Base-by-base conservation (phyloP, 2,797 vertebrate genomes). In the Phataginus tetradactyla region DNA sequence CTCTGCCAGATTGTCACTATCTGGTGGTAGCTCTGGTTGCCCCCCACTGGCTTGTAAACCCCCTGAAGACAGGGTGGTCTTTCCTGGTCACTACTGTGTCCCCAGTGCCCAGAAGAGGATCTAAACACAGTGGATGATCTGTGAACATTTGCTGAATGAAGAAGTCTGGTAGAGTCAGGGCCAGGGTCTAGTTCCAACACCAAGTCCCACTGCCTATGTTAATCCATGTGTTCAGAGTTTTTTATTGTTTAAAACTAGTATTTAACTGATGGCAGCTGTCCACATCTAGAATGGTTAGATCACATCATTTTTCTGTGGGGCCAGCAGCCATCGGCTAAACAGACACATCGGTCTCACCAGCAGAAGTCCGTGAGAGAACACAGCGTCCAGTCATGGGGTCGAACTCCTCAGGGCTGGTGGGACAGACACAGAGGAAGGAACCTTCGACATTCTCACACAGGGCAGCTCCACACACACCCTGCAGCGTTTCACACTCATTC, bases 391-490 rank as follows among this genome's bases (percentile, higher is more conserved):
- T 98, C 74, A 92, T 81, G 1, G 98, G 93, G 87, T 99, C 98
- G n/a, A 99, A 99, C 86, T 99, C 99, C 12, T 99, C 98, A 2
- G 98, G 98, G 2, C 85, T 94, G 12, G 94, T 96, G n/a, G 99
- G 99, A 88, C 99, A 99, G 85, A 99, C 99, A 74, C 99, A 99
- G 81, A 98, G 98, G 98, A 99, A 99, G 95, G 99, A 99, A 13
- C 99, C 99, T 49, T 99, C 98, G 0, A 99, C 98, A 4, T 99
- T 99, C 97, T 99, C 99, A 78, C 99, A 99, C 0, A 98, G 98
- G 0, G 99, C 99, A 0, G 98, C 95, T 3, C 99, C 99, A 15
- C 99, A 99, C 53, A 99, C 99, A 0, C 99, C 99, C 15, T 97
- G 98, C 34, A 99, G 98, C 0, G 98, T 99, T 95, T 98, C 98